Conservation (phyloP, 2,888 invertebrate species). For the Microplitis deprimator region DNA sequence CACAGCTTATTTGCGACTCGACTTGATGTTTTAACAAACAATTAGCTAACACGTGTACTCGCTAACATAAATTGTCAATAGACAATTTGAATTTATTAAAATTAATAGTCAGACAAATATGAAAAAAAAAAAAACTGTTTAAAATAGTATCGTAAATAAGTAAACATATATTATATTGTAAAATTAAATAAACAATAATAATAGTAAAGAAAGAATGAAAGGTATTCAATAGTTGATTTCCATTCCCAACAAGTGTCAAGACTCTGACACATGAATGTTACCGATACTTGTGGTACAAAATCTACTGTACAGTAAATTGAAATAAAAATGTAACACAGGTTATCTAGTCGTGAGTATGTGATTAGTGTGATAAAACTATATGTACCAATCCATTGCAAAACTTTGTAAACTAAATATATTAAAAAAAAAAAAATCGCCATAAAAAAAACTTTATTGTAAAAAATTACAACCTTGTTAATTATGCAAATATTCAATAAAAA, state of each 20-base stretch:
- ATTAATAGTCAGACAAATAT: not conserved
- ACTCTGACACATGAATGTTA: conserved; percentile 4
- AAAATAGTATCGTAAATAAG: too few relatives aligned
- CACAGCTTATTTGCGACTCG: not conserved
- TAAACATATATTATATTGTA: too few relatives aligned
- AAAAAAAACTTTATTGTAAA: not conserved
- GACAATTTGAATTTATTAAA: not conserved
- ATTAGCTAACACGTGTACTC: not conserved
- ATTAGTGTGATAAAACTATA: conserved; percentile 16
- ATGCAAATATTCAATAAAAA: too few relatives aligned
- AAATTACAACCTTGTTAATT: too few relatives aligned
- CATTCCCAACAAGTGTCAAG: conserved; percentile 22
- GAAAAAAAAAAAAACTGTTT: not conserved
- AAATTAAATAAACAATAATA: not conserved
- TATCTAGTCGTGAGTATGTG: not conserved
- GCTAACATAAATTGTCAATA: not conserved
- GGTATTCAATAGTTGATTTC: conserved; percentile 12
- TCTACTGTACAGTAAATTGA: not conserved
- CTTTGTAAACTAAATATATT: not conserved
- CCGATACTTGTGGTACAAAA: not conserved
- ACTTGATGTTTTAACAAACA: not conserved
- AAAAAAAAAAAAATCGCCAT: not conserved
- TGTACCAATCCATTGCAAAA: conserved; percentile 16
- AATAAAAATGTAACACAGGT: not conserved
- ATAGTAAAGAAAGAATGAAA: conserved; percentile 10